Evolutionary conservation across 1,140 invertebrate species (phyloP).

Genomic region (Sarcophaga peregrina): DNA sequence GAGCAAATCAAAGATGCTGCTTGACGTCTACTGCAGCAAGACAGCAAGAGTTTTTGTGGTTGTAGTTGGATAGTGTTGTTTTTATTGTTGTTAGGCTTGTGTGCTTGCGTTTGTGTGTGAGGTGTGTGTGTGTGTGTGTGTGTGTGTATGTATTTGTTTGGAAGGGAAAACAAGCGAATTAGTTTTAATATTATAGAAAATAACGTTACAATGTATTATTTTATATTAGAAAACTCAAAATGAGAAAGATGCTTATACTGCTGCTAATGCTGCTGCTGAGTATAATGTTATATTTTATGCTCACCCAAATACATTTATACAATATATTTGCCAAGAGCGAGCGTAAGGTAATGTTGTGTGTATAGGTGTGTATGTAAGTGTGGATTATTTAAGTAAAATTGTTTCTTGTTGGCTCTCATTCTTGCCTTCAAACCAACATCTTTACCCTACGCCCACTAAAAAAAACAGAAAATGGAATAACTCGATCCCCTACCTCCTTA

Average conservation of each 20-base stretch:
- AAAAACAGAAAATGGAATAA: not conserved
- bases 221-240: slow-evolving; percentile 11
- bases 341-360: too few species aligned
- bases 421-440: not conserved
- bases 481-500: not conserved
- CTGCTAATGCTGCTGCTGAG: not conserved
- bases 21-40: not conserved
- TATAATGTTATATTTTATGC: not conserved
- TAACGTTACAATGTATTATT: not conserved
- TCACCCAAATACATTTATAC: not conserved
- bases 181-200: not conserved
- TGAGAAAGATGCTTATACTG: not conserved
- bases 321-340: not conserved
- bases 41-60: not conserved
- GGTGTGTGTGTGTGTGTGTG: too few species aligned
- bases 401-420: slow-evolving; percentile 7
- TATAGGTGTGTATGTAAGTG: too few species aligned
- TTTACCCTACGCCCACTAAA: not conserved
- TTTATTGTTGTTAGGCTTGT: not conserved
- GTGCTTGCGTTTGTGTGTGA: too few species aligned
- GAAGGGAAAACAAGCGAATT: not conserved
- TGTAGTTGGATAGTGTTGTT: not conserved
- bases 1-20: not conserved
- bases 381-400: not conserved
- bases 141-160: not conserved